phyloP scores from a whole-genome alignment of 2,797 vertebrate genomes.

The Chanos chanos region DNA sequence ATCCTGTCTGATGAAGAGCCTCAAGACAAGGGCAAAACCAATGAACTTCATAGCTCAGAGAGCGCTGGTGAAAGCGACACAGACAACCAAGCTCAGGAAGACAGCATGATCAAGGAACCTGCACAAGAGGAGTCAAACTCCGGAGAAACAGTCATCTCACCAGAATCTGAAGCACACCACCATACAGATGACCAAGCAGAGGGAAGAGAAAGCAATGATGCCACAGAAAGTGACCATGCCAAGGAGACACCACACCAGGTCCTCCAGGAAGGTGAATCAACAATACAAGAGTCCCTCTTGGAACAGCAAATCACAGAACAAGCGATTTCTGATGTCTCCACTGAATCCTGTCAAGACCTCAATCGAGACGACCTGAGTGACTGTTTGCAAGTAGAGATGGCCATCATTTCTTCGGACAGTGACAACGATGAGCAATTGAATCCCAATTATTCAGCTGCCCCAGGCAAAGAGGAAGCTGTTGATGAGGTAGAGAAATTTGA shows the following conservation, averaged over 20 bases:
- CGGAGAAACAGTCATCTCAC: conserved; percentile 60
- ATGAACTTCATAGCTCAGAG: conserved; percentile 15
- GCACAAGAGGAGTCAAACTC: conserved; percentile 56
- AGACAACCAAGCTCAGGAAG: conserved; percentile 12
- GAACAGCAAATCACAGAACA: conserved; percentile 65
- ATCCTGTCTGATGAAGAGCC: not conserved
- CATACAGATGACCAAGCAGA: conserved; percentile 46
- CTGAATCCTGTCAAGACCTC: conserved; percentile 62
- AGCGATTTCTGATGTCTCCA: conserved; percentile 63
- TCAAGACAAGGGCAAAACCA: not conserved
- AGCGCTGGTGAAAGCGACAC: conserved; percentile 13
- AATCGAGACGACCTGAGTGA: conserved; percentile 63
- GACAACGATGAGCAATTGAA: conserved; percentile 75
- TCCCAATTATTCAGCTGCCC: conserved; percentile 71
- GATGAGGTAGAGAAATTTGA: conserved; percentile 13
- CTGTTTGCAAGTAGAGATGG: conserved; percentile 67
- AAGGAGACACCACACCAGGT: not conserved
- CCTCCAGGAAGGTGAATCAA: not conserved
- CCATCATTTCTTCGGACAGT: conserved; percentile 66
- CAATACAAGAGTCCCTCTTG: conserved; percentile 51
- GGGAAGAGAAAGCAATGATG: conserved; percentile 12
- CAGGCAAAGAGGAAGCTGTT: conserved; percentile 65
- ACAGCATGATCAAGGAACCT: conserved; percentile 41
- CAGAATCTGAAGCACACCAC: conserved; percentile 57
- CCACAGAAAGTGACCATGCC: not conserved